phyloP scores from a whole-genome alignment of 2,797 vertebrate species.

The Ceryle rudis region DNA sequence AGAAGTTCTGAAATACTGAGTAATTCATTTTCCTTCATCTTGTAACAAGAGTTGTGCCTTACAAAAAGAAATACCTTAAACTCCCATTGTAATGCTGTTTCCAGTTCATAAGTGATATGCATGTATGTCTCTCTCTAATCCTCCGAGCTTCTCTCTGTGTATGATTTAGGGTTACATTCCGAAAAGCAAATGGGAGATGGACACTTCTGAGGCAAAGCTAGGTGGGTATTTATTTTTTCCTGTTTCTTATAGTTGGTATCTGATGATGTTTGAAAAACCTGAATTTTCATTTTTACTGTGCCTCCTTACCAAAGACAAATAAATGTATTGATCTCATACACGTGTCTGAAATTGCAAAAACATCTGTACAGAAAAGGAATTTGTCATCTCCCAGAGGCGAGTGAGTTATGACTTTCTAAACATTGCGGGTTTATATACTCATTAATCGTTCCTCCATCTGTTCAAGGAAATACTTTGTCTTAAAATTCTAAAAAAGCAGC shows the following conservation, averaged over 20 bases:
- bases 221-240: slow-evolving; percentile 90
- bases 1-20: slow-evolving; percentile 42
- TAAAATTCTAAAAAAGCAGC: neutral
- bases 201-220: slow-evolving; percentile 98
- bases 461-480: slow-evolving; percentile 15
- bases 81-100: slow-evolving; percentile 80
- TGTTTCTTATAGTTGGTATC: slow-evolving; percentile 79
- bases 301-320: slow-evolving; percentile 23
- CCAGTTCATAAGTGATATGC: slow-evolving; percentile 82
- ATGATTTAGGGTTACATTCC: slow-evolving; percentile 99
- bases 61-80: slow-evolving; percentile 69
- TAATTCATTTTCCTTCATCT: slow-evolving; percentile 68
- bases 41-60: slow-evolving; percentile 68
- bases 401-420: neutral
- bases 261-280: slow-evolving; percentile 70
- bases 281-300: slow-evolving; percentile 31
- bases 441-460: slow-evolving; percentile 7
- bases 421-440: neutral
- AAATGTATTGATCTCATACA: neutral
- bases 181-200: slow-evolving; percentile 99
- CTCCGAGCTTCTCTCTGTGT: slow-evolving; percentile 96
- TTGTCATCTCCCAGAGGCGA: neutral
- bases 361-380: neutral
- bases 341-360: neutral
- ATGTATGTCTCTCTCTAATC: slow-evolving; percentile 89